phyloP scores from a whole-genome alignment of 2,888 invertebrate species.

The Athripsodes cinereus region DNA sequence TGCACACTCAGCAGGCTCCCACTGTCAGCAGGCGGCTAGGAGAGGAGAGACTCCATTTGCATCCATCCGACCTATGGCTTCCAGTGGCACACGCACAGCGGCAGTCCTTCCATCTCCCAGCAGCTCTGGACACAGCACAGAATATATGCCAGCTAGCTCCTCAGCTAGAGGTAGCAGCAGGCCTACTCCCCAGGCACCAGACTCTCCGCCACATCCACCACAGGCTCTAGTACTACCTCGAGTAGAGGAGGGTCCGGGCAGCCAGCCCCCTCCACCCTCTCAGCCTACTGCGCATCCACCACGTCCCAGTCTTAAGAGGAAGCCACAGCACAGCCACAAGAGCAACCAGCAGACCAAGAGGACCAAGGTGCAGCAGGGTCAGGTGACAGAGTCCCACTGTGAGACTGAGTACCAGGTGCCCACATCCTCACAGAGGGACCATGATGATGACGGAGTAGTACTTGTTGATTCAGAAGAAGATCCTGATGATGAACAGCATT shows the following conservation, averaged over 20 bases:
- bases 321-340: background rate
- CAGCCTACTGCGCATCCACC: background rate
- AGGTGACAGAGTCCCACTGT: constrained; percentile 32
- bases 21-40: constrained; percentile 51
- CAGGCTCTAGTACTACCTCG: background rate
- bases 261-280: background rate
- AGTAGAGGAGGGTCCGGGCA: background rate
- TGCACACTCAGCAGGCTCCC: constrained; percentile 35
- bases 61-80: constrained; percentile 82
- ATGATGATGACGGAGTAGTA: constrained; percentile 74
- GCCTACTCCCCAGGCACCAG: constrained; percentile 57
- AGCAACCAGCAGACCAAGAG: background rate
- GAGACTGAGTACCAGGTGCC: constrained; percentile 81
- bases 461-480: constrained; percentile 66
- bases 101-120: constrained; percentile 76
- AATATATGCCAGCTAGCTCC: constrained; percentile 82
- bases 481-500: constrained; percentile 61
- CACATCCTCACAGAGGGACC: constrained; percentile 80
- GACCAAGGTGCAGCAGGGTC: constrained; percentile 1
- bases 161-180: too few species aligned
- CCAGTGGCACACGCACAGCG: constrained; percentile 62
- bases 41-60: constrained; percentile 82
- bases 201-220: constrained; percentile 50
- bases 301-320: background rate
- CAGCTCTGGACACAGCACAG: constrained; percentile 63